Conservation (phyloP, 2,113 vertebrate species). For the Gambusia affinis region DNA sequence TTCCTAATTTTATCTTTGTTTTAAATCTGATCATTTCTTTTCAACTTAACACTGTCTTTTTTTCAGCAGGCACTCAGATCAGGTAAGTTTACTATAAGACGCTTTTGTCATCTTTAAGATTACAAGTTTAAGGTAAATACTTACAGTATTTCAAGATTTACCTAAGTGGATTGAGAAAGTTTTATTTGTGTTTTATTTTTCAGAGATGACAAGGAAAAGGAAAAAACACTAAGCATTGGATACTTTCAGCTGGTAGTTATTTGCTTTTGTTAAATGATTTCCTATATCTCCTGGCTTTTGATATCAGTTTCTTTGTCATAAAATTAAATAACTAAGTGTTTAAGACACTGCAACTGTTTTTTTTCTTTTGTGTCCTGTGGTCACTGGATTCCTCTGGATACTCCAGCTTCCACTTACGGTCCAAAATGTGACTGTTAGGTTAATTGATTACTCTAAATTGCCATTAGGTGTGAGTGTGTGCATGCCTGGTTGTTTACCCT, state of each 20-base stretch:
- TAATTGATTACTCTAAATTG: not conserved
- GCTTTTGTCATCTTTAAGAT: not conserved
- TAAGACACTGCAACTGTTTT: not conserved
- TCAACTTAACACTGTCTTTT: not conserved
- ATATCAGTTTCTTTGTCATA: not conserved
- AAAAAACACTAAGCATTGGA: constrained; percentile 68
- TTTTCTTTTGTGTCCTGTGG: too few relatives aligned
- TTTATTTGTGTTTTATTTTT: not conserved
- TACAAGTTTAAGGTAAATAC: not conserved
- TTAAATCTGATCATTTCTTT: not conserved
- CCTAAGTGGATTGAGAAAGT: not conserved
- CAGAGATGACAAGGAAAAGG: constrained; percentile 64
- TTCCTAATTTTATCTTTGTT: not conserved
- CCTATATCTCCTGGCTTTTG: too few relatives aligned
- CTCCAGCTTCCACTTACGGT: too few relatives aligned
- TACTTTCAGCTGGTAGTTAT: constrained; percentile 80
- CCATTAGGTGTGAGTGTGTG: not conserved
- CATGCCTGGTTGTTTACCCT: not conserved
- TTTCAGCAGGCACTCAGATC: constrained; percentile 24
- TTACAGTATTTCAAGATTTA: not conserved
- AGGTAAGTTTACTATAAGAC: constrained; percentile 43
- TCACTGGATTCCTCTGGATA: too few relatives aligned
- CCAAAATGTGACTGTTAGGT: too few relatives aligned
- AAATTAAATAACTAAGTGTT: not conserved
- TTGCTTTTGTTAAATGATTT: not conserved